Evolutionary conservation across 2,113 vertebrate species (phyloP).

Genomic region (Ciconia maguari): DNA sequence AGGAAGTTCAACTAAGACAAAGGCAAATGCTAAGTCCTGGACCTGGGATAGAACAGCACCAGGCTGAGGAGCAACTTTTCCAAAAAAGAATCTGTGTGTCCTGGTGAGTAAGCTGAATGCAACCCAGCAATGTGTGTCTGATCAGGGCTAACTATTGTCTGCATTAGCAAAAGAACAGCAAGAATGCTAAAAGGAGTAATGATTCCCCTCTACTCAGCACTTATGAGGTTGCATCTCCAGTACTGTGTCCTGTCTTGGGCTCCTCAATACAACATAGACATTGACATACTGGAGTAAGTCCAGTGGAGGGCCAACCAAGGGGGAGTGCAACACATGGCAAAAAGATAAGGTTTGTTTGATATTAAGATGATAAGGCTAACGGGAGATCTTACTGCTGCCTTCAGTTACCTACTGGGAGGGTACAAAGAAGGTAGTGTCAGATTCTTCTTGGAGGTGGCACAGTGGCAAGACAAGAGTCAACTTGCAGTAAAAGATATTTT

Average conservation of each 20-base stretch:
- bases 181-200: background rate
- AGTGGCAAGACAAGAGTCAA: background rate
- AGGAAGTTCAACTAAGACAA: background rate
- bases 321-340: background rate
- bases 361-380: background rate
- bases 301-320: fast-evolving
- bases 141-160: background rate
- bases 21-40: background rate
- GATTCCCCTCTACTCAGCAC: background rate
- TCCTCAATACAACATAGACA: background rate
- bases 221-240: background rate
- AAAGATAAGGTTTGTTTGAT: background rate
- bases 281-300: background rate
- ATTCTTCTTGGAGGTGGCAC: background rate
- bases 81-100: background rate
- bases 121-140: background rate
- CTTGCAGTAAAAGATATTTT: background rate
- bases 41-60: background rate
- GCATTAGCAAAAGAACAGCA: background rate
- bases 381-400: background rate
- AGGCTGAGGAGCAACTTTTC: background rate
- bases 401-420: background rate
- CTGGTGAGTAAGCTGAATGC: background rate
- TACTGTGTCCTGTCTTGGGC: background rate
- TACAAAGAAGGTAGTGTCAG: background rate